Base-by-base conservation (phyloP, 2,797 vertebrate genomes). In the Spondyliosoma cantharus region DNA sequence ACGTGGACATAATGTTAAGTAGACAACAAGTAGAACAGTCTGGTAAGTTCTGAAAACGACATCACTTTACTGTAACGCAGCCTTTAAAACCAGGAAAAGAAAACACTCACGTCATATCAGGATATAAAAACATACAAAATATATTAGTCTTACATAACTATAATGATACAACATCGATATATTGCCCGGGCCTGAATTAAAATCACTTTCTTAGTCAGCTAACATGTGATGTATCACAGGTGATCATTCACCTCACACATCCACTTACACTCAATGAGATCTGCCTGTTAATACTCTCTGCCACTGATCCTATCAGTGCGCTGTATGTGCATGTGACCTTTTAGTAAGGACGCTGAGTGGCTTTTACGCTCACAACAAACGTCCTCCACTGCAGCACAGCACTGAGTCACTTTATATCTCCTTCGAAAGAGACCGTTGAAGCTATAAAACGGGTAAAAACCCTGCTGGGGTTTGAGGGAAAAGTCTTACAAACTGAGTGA, bases 251-350 rank as follows among this genome's bases (percentile, higher is more conserved):
- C 70, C 73, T 74, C 22, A 43, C 37, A 80, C 59, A 52, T 54
- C 60, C 27, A 70, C 74, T 84, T 71, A 7, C 71, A 69, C 68
- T 76, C 78, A 78, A 46, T 67, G 56, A 86, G 84, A 86, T 86
- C 56, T 24, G 15, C 29, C 37, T 25, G 85, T 76, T 88, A 82
- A 89, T 54, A 68, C 77, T 68, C 77, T 78, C 37, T 49, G 43
- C 45, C 11, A 1, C 61, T 85, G 85, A 90, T 91, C 81, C 80
- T 52, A 82, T 89, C 87, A 85, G 76, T 12, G 17, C 42, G 43
- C 15, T 14, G 56, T 32, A n/a, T 32, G 24, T 57, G 7, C 0
- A 8, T 76, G 37, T 71, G 64, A 75, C 75, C 69, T 80, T 82
- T 78, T 27, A 37, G 66, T 80, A 8, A 74, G 71, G 81, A 87